Evolutionary conservation across 1,140 invertebrate genomes (phyloP), one percentile per base, ranked within the genome.

Genomic region (Diuraphis noxia): DNA sequence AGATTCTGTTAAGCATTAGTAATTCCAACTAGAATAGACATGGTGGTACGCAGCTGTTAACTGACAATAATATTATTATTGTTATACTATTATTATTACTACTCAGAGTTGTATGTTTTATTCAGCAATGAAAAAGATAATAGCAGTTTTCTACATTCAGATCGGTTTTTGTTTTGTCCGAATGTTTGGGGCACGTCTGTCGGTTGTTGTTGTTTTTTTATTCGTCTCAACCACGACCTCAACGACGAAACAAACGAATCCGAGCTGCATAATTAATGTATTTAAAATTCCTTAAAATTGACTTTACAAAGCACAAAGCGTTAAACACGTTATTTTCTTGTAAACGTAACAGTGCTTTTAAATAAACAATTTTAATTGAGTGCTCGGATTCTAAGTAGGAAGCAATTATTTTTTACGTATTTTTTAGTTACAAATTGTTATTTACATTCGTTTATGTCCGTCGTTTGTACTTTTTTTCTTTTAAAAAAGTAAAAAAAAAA

Each of bases 391-490:
- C 17, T 79, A 79, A 79, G 34, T 79, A 79, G 34, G 34, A 17
- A 63, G 56, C 56, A 79, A 79, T 79, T 79, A 79, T 34, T 72
- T 79, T 79, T 49, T 49, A 49, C 46, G 46, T 49, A 49, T 49
- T 49, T 79, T 79, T 79, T 36, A 79, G 34, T 79, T 79, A 79
- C 72, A 79, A 38, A 79, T 79, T 79, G 34, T 36, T 77, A 77
- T 77, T 34, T 21, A 77, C 72, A 34, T 2, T 77, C 34, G 34
- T 77, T 79, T 79, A 36, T 79, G 23, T 0, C 8, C 1, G 7
- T 79, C 6, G n/a, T 79, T 79, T 79, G 21, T 79, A 23, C 36
- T 79, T 79, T 36, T 79, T 23, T 36, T 9, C 19, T 36, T 79
- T 2, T 36, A 79, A 1, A 79, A 36, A 79, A 79, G 34, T 36